phyloP scores from a whole-genome alignment of 2,888 invertebrate species.

The Athalia cordata region DNA sequence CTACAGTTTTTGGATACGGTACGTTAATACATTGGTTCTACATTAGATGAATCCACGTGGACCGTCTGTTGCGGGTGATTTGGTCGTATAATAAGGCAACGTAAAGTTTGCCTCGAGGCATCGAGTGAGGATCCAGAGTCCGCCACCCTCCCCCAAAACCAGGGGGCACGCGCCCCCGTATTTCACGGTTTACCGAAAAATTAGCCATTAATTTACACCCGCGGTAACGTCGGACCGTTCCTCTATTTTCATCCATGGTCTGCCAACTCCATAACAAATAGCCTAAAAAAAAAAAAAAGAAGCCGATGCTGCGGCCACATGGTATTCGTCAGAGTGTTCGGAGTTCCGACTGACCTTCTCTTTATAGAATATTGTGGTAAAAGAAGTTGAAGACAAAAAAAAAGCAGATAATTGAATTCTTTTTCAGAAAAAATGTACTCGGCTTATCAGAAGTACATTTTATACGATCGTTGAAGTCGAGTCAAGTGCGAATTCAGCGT shows the following conservation, averaged over 20 bases:
- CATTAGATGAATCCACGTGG: slow-evolving; percentile 56
- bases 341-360: neutral
- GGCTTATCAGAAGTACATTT: too few species aligned
- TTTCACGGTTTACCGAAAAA: slow-evolving; percentile 69
- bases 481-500: too few species aligned
- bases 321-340: neutral
- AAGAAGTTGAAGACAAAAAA: too few species aligned
- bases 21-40: slow-evolving; percentile 65
- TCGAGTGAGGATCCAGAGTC: neutral
- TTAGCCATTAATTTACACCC: slow-evolving; percentile 66
- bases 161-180: slow-evolving; percentile 59
- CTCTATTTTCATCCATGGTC: slow-evolving; percentile 38
- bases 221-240: slow-evolving; percentile 38
- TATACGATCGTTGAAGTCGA: too few species aligned
- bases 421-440: too few species aligned
- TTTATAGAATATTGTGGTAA: too few species aligned
- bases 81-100: slow-evolving; percentile 25
- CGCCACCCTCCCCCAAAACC: slow-evolving; percentile 39
- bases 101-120: neutral
- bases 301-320: slow-evolving; percentile 4
- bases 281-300: slow-evolving; percentile 15
- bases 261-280: slow-evolving; percentile 38
- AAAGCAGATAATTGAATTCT: too few species aligned
- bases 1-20: slow-evolving; percentile 54
- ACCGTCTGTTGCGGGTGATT: slow-evolving; percentile 64